Percentiles rank a stretch among this genome's conserved stretches.
Evolutionary conservation across 35 echinoderm and acorn worm genomes (phyloP).

Genomic region (Lytechinus pictus): DNA sequence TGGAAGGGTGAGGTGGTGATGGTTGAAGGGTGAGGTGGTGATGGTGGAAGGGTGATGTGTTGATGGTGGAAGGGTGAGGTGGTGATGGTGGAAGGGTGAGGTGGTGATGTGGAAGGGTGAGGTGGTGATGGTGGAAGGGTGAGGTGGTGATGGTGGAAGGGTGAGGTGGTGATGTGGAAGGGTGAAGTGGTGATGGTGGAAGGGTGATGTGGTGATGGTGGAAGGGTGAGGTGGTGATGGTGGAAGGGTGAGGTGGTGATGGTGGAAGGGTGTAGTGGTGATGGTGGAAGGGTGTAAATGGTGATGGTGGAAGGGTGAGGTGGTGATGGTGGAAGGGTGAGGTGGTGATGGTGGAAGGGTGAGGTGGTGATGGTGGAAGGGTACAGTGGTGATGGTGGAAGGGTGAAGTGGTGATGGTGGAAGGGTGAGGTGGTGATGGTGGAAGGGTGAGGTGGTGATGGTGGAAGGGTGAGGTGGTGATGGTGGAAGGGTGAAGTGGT

Average conservation of each 20-base stretch:
- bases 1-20: background rate
- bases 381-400: too few relatives aligned
- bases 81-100: background rate
- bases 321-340: too few relatives aligned
- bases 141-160: background rate
- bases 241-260: background rate
- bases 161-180: background rate
- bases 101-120: background rate
- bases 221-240: background rate
- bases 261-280: background rate
- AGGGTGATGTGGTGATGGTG: too few relatives aligned
- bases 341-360: background rate
- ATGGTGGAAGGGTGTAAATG: background rate
- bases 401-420: too few relatives aligned
- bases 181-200: background rate
- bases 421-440: too few relatives aligned
- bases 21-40: too few relatives aligned
- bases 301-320: background rate
- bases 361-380: too few relatives aligned
- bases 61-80: background rate
- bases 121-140: background rate
- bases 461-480: too few relatives aligned
- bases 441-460: too few relatives aligned
- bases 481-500: too few relatives aligned
- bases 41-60: background rate